Evolutionary conservation across 2,888 invertebrate species (phyloP), one percentile per base, ranked within the genome.

Genomic region (Epicampocera succincta): DNA sequence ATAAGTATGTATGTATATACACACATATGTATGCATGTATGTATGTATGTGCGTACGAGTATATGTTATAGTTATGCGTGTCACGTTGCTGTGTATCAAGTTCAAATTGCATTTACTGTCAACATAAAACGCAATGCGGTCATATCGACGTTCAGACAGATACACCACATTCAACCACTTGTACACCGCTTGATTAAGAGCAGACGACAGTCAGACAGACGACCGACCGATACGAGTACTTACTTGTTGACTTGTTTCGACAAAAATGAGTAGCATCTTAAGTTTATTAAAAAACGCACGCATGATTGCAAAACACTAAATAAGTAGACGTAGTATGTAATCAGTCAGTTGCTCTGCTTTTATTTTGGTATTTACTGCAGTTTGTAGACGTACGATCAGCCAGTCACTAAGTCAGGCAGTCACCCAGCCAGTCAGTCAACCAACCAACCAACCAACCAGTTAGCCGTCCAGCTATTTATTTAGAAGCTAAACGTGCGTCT

Each of bases 101-200:
- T 88, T 88, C 87, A 88, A 87, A 88, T 87, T 88, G 88, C 87
- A 86, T 86, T 87, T 85, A 86, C 87, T 88, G 88, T 88, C 88
- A 88, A 87, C 88, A 86, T 60, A 61, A 77, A 80, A 74, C 72
- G 83, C 76, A 83, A 61, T 79, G 83, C 73, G 79, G 71, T 77
- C 77, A 71, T 80, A 52, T 77, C 63, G 63, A 17, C 61, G 48
- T 56, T 56, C 21, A 54, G 13, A 33, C 42, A 63, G 29, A 52
- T 52, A 48, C 65, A 29, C 13, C 46, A 38, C 42, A 54, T 50
- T 38, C 44, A 44, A 56, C 84, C 38, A 58, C 58, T 69, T 65
- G 74, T 48, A 44, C 42, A 42, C 17, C 44, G 75, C 60, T 60
- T 54, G 25, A 56, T 33, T 58, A 56, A 50, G 54, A 54, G 44